Conservation (phyloP, 2,113 vertebrate genomes). For the Oryzias celebensis region DNA sequence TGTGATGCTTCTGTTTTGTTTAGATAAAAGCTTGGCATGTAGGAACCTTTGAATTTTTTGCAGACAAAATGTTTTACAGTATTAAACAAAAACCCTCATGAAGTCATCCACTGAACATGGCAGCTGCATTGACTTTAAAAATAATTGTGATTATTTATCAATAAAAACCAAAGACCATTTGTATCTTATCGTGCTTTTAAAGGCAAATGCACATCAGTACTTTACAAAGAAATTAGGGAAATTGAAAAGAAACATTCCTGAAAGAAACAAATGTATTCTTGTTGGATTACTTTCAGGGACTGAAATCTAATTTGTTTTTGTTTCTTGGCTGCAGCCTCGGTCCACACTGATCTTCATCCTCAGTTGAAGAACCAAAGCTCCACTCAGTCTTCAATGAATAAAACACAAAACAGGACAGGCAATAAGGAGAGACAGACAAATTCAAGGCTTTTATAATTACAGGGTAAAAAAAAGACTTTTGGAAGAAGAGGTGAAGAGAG, state of each 20-base stretch:
- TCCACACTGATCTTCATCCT: constrained; percentile 3
- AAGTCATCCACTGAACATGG: no score
- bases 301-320: constrained; percentile 14
- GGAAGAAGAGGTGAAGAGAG: constrained; percentile 7
- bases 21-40: no score
- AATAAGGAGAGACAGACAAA: constrained; percentile 16
- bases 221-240: not conserved
- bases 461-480: not conserved
- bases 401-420: constrained; percentile 4
- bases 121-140: not conserved
- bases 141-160: not conserved
- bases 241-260: constrained; percentile 5
- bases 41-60: no score
- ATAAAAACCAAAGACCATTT: not conserved
- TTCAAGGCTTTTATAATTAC: constrained; percentile 16
- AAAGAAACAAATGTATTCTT: constrained; percentile 8
- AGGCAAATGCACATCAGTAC: not conserved
- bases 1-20: no score
- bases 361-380: constrained; percentile 8
- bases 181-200: not conserved
- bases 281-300: constrained; percentile 11
- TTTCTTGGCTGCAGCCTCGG: constrained; percentile 4
- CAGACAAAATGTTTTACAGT: no score
- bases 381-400: constrained; percentile 20
- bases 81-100: no score